Evolutionary conservation across 1,140 invertebrate genomes (phyloP), one percentile per base, ranked within the genome.

Genomic region (Brachionus rotundiformis): DNA sequence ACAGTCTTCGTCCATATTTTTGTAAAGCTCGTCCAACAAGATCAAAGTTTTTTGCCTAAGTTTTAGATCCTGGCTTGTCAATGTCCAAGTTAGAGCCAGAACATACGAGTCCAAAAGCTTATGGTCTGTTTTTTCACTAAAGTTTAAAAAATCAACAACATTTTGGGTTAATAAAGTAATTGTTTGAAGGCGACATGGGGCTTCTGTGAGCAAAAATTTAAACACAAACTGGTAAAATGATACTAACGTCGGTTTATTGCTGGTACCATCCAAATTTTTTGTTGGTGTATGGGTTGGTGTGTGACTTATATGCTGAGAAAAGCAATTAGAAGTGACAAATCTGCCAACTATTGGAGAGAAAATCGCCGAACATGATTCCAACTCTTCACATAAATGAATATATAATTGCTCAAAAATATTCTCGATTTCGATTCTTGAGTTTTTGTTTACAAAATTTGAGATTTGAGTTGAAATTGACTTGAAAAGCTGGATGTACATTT

Each of bases 371-470:
- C 23, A 44, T 29, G 36, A 44, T 4, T 44, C 36, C 3, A 73
- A 23, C 16, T 68, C 29, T 8, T 68, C n/a, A 47, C 68, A 73
- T 23, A 73, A 73, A 41, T 73, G 33, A 8, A 73, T 3, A 16
- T 73, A 73, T 8, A 44, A 2, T 73, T 25, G 23, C 5, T 27
- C 39, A 2, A 73, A 31, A 10, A 44, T 44, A 41, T 44, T 73
- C 27, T 73, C 68, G 6, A 73, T 44, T 44, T 73, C 68, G 7
- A 73, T 73, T 44, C 44, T 41, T 0, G 68, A 44, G 41, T 73
- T 73, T 73, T 41, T 73, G 36, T 73, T 73, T n/a, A 73, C 68
- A 73, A 73, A 73, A 73, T 73, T 73, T 41, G 68, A 73, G 7
- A 44, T 73, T 73, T 73, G 68, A 7, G 23, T 73, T 11, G 68